These are phyloP conservation scores for Electrona antarctica DNA, from an alignment of 2,113 vertebrate genomes.

Conservation along the genomic window DNA sequence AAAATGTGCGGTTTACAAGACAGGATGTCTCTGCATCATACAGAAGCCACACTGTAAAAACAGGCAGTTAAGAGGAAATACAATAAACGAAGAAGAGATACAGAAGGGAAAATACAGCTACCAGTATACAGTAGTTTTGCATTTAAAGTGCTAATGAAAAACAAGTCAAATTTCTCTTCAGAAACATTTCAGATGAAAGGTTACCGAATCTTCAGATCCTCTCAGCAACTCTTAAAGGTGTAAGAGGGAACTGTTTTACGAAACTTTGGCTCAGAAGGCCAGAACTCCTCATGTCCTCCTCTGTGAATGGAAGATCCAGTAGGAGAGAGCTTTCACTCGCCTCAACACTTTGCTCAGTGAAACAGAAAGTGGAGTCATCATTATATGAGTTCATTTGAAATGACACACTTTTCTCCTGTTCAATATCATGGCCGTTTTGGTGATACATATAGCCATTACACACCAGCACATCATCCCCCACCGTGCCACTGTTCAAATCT, in stretches of 20 bases:
- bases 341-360: constrained; percentile 1
- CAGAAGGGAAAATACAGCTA: too few relatives aligned
- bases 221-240: neutral
- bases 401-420: neutral
- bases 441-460: neutral
- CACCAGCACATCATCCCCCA: neutral
- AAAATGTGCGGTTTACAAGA: too few relatives aligned
- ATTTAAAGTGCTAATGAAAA: too few relatives aligned
- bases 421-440: constrained; percentile 4
- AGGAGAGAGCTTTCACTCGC: constrained; percentile 54
- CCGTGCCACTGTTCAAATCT: neutral
- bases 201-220: neutral
- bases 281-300: constrained; percentile 43
- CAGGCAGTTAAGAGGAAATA: too few relatives aligned
- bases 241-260: constrained; percentile 8
- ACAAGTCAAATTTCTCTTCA: too few relatives aligned
- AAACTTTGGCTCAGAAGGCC: constrained; percentile 19
- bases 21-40: too few relatives aligned
- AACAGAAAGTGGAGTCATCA: neutral
- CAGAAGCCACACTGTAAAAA: too few relatives aligned
- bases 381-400: neutral
- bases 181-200: too few relatives aligned
- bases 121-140: too few relatives aligned
- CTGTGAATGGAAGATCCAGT: constrained; percentile 49
- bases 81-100: too few relatives aligned